These are phyloP conservation scores for Caerostris darwini DNA, from an alignment of 1,140 invertebrate genomes.

Conservation along the genomic window DNA sequence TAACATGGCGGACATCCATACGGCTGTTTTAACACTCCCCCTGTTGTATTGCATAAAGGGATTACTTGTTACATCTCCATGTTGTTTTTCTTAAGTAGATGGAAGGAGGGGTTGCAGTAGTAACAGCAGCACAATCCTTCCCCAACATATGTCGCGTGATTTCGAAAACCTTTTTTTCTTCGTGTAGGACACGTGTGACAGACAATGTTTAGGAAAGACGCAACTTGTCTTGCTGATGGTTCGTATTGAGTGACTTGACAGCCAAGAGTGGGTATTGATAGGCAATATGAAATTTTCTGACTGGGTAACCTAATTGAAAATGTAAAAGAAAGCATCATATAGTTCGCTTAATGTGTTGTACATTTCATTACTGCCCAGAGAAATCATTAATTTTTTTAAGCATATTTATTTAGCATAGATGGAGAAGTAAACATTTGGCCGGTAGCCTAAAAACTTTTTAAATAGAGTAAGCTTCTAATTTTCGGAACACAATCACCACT, in stretches of 20 bases:
- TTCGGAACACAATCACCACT: too few relatives aligned
- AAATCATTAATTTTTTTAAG: too few relatives aligned
- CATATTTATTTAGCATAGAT: too few relatives aligned
- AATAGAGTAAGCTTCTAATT: too few relatives aligned
- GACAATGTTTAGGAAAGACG: constrained; percentile 16
- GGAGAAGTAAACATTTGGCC: too few relatives aligned
- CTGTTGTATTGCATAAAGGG: background rate
- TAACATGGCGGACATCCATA: background rate
- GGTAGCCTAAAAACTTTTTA: too few relatives aligned
- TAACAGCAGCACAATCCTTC: background rate
- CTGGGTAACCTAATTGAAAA: too few relatives aligned
- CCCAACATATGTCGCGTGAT: constrained; percentile 53
- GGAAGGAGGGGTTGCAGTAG: background rate
- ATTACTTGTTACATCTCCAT: constrained; percentile 7
- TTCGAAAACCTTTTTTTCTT: background rate
- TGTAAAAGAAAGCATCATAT: too few relatives aligned
- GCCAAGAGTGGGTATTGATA: too few relatives aligned
- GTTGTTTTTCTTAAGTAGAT: constrained; percentile 30
- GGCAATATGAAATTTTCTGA: too few relatives aligned
- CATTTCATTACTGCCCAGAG: too few relatives aligned
- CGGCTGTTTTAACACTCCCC: constrained; percentile 16
- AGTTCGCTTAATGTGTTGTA: too few relatives aligned
- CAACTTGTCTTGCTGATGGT: constrained; percentile 5
- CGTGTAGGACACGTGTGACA: background rate
- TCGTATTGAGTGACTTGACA: constrained; percentile 32